Conservation (phyloP, 2,797 vertebrate species). For the Dipus sagitta region DNA sequence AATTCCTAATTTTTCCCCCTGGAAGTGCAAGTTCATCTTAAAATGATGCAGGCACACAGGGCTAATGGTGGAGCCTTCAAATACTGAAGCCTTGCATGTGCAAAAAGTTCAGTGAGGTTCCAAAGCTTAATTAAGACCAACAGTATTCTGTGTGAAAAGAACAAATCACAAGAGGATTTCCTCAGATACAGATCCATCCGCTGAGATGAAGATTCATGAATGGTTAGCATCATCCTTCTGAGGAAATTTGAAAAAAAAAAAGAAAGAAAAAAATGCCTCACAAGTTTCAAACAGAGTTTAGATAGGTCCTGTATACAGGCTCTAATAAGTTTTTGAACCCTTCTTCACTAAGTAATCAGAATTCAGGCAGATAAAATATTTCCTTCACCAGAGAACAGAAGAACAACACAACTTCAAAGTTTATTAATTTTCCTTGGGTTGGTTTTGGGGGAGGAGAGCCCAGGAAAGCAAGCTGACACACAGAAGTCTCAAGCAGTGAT, state of each 20-base stretch:
- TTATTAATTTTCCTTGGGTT: conserved; percentile 67
- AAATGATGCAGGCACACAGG: conserved; percentile 45
- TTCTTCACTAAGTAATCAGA: conserved; percentile 56
- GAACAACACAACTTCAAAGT: conserved; percentile 62
- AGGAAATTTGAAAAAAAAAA: conserved; percentile 37
- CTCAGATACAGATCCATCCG: conserved; percentile 70
- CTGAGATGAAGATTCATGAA: conserved; percentile 70
- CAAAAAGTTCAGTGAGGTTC: conserved; percentile 73
- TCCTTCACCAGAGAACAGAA: conserved; percentile 2
- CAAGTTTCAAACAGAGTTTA: conserved; percentile 60
- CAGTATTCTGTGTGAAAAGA: conserved; percentile 64
- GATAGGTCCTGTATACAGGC: background rate
- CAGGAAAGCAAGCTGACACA: conserved; percentile 8
- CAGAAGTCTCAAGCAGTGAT: conserved; percentile 57
- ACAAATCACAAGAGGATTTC: conserved; percentile 71
- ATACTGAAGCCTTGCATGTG: conserved; percentile 62
- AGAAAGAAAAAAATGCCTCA: conserved; percentile 39
- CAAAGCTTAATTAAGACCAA: conserved; percentile 80
- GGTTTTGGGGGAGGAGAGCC: conserved; percentile 39
- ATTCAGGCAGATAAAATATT: conserved; percentile 41
- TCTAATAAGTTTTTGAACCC: conserved; percentile 43
- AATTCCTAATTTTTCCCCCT: conserved; percentile 48
- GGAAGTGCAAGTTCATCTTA: conserved; percentile 28
- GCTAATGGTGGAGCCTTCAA: conserved; percentile 43
- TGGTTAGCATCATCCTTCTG: conserved; percentile 71